Percentiles rank a stretch among this genome's conserved stretches.
Evolutionary conservation across 2,797 vertebrate species (phyloP).

Genomic region (Delichon dasypus): DNA sequence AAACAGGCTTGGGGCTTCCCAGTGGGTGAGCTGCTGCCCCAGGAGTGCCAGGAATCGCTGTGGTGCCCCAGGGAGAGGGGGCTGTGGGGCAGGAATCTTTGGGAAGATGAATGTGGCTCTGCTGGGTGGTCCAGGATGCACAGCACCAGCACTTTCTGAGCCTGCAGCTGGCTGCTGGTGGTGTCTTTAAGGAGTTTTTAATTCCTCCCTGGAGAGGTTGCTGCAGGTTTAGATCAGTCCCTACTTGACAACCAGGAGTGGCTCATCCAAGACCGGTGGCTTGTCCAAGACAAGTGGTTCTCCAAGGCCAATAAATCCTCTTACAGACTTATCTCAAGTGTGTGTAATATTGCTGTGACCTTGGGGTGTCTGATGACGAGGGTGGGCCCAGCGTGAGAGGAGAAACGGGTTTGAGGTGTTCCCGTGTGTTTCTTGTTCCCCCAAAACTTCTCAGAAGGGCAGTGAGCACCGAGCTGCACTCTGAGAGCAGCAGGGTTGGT

Average conservation of each 20-base stretch:
- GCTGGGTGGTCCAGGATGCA: background rate
- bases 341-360: background rate
- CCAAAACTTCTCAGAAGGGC: background rate
- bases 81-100: background rate
- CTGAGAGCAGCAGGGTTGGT: background rate
- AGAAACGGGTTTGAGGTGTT: background rate
- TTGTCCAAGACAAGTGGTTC: background rate
- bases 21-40: rapidly evolving
- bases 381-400: background rate
- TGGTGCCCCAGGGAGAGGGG: rapidly evolving
- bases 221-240: background rate
- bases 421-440: background rate
- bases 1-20: background rate
- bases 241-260: background rate
- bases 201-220: background rate
- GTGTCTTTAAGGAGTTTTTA: background rate
- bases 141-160: background rate
- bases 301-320: background rate
- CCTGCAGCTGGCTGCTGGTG: background rate
- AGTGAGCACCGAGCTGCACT: background rate
- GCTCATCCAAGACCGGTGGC: background rate
- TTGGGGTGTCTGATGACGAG: background rate
- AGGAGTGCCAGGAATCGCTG: background rate
- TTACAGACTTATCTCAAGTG: background rate
- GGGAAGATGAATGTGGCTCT: background rate